A percentile compares a stretch with the other conserved stretches of the same genome.
Evolutionary conservation across 2,113 vertebrate genomes (phyloP).

Genomic region (Pandion haliaetus): DNA sequence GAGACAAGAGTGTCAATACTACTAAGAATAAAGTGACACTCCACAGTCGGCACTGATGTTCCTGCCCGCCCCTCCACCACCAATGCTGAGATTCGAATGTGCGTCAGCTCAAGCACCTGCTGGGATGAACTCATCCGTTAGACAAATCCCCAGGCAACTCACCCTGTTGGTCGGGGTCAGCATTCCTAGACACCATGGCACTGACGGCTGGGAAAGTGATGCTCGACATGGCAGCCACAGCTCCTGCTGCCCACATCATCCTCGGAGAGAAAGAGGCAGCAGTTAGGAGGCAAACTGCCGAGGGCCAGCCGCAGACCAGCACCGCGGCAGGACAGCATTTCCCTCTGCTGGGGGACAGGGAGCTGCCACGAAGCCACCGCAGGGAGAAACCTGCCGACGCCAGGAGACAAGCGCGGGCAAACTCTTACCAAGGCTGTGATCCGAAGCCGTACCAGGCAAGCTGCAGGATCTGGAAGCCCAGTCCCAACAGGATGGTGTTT

Average conservation of each 20-base stretch:
- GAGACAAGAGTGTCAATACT: background rate
- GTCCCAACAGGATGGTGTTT: constrained; percentile 88
- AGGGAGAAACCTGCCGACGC: background rate
- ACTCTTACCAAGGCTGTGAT: constrained; percentile 90
- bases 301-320: background rate
- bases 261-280: constrained; percentile 40
- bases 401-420: background rate
- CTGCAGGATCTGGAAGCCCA: constrained; percentile 92
- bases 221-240: constrained; percentile 90
- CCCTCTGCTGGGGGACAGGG: background rate
- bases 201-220: constrained; percentile 90
- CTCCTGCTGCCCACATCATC: constrained; percentile 95
- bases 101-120: background rate
- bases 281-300: background rate
- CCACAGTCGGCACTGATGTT: background rate
- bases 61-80: background rate
- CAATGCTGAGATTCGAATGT: rapidly evolving
- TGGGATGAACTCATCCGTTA: background rate
- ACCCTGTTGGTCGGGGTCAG: constrained; percentile 90
- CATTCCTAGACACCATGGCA: constrained; percentile 87
- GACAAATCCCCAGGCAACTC: background rate
- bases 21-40: background rate
- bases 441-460: constrained; percentile 92
- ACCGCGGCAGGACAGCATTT: background rate
- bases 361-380: rapidly evolving